Evolutionary conservation across 2,888 invertebrate species (phyloP), one percentile per base, ranked within the genome.

Genomic region (Macrophya alboannulata): DNA sequence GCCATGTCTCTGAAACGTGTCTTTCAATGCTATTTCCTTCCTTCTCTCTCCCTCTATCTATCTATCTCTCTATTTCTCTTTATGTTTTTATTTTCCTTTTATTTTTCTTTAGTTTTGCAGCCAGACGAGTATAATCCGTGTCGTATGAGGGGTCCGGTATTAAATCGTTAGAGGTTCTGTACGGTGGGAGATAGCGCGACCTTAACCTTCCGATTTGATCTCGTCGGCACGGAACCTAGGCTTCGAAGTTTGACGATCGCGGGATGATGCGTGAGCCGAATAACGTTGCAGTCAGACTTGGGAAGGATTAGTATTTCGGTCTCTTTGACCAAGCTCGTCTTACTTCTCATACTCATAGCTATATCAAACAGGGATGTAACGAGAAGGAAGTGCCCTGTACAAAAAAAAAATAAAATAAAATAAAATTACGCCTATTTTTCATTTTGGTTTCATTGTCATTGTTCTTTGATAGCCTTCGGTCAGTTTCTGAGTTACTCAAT

Each of bases 161-260:
- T 12, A 62, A 81, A 62, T 59, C 62, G 62, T 40, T 37, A 51
- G n/a, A 62, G 55, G 31, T 4, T n/a, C 17, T 43, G 40, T 43
- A 45, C 21, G 45, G 10, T 45, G 45, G 45, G 72, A 71, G 83
- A 82, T 87, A 88, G 86, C 87, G 87, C 87, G 89, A 89, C 88
- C 88, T 86, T 84, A 88, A 88, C 88, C 89, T 89, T 88, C 87
- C 88, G 89, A 89, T 90, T 88, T 87, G 86, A 88, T 88, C 87
- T 88, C 86, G 88, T 72, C 86, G 86, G 85, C 85, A 43, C 21
- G 25, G 62, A 62, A 62, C 81, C 81, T n/a, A n/a, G n/a, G n/a
- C n/a, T 62, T 81, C 62, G 40, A 31, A 31, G 37, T 77, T 77
- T 77, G 77, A 77, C 77, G 77, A 77, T 77, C 51, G 55, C 77